These are phyloP conservation scores for Taeniopygia guttata DNA, from an alignment of 2,797 vertebrate genomes.

Conservation along the genomic window DNA sequence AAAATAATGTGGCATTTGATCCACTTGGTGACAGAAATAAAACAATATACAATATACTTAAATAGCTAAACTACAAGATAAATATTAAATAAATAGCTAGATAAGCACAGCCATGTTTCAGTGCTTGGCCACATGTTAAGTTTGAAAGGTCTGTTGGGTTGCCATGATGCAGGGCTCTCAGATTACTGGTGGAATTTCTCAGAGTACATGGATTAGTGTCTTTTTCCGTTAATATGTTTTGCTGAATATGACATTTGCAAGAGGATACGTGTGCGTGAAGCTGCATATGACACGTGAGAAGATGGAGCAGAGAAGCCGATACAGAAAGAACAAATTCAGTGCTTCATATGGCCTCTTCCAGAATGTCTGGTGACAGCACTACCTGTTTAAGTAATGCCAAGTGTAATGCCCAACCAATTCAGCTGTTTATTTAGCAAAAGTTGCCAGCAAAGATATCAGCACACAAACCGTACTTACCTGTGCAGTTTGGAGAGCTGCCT, in stretches of 20 bases:
- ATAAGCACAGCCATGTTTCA: neutral
- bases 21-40: neutral
- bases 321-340: neutral
- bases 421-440: neutral
- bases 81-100: neutral
- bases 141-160: neutral
- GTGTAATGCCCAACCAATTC: neutral
- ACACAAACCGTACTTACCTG: neutral
- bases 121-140: fast-evolving
- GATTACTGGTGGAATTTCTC: neutral
- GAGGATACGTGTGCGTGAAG: neutral
- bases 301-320: neutral
- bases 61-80: neutral
- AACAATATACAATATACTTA: neutral
- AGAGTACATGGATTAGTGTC: neutral
- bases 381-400: neutral
- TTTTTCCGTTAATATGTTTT: neutral
- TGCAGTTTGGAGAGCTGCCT: neutral
- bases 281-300: neutral
- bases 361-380: neutral
- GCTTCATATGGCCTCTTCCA: neutral
- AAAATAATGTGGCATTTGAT: neutral
- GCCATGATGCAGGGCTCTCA: neutral
- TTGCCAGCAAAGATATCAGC: neutral
- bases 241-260: neutral